Conservation (phyloP, 2,113 vertebrate genomes). For the Centropus bengalensis region DNA sequence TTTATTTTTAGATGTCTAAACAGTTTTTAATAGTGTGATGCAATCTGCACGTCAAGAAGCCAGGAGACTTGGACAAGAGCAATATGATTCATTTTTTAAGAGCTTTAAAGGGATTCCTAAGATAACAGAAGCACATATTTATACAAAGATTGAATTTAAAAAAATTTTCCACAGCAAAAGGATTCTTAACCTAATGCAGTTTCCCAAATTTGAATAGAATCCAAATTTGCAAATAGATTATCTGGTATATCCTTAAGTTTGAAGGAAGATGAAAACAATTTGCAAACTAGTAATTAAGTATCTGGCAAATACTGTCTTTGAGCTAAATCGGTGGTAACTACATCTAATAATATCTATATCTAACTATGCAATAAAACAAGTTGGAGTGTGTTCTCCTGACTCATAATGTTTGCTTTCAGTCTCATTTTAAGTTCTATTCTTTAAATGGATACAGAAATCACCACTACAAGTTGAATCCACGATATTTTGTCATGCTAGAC, state of each 20-base stretch:
- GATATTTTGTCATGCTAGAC: slow-evolving; percentile 71
- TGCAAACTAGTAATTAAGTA: slow-evolving; percentile 59
- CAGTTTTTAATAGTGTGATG: slow-evolving; percentile 45
- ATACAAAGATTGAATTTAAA: background rate
- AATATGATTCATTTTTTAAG: slow-evolving; percentile 45
- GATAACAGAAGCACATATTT: slow-evolving; percentile 36
- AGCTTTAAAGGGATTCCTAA: slow-evolving; percentile 36
- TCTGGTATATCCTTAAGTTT: slow-evolving; percentile 23
- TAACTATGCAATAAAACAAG: slow-evolving; percentile 39
- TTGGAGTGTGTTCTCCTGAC: slow-evolving; percentile 56
- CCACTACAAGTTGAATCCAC: slow-evolving; percentile 59
- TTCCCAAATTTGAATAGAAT: slow-evolving; percentile 35
- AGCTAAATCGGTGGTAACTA: slow-evolving; percentile 54
- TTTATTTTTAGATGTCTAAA: slow-evolving; percentile 46
- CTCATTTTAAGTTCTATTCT: slow-evolving; percentile 55
- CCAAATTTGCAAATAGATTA: slow-evolving; percentile 51
- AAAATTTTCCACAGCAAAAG: background rate
- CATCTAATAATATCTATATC: slow-evolving; percentile 35
- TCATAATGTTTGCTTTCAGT: slow-evolving; percentile 53
- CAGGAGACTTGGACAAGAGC: slow-evolving; percentile 35
- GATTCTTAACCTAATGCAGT: slow-evolving; percentile 30
- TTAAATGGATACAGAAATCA: slow-evolving; percentile 64
- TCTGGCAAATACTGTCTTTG: slow-evolving; percentile 57
- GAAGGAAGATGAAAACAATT: slow-evolving; percentile 54
- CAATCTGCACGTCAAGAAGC: slow-evolving; percentile 43